Conservation (phyloP, 2,797 vertebrate genomes). For the Pseudochromis fuscus region DNA sequence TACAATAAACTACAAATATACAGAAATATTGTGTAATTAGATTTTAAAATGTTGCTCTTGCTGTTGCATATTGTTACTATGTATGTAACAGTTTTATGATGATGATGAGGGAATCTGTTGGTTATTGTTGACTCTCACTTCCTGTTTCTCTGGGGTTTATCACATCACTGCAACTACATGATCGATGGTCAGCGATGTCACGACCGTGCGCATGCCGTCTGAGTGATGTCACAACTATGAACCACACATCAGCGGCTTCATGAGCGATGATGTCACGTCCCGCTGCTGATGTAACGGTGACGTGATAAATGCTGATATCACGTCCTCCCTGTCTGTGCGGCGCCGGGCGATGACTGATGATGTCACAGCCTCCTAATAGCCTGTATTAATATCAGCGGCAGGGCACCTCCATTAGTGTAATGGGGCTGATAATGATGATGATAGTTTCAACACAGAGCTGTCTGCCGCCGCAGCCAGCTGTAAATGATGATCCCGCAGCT, state of each 20-base stretch:
- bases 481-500: constrained; percentile 69
- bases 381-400: constrained; percentile 80
- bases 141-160: no score
- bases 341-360: constrained; percentile 76
- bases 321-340: constrained; percentile 12
- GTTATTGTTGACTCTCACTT: no score
- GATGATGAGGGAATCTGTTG: no score
- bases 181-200: constrained; percentile 1
- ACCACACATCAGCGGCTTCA: background rate
- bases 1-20: no score
- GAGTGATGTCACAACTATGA: background rate
- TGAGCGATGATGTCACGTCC: constrained; percentile 43
- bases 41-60: no score
- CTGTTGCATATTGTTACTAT: no score
- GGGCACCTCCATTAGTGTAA: constrained; percentile 83
- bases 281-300: constrained; percentile 24
- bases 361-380: constrained; percentile 81
- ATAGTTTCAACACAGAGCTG: constrained; percentile 74
- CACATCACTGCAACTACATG: no score
- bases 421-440: constrained; percentile 85
- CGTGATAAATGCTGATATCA: constrained; percentile 72
- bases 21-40: no score
- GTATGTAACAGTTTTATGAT: no score
- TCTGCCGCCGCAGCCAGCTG: constrained; percentile 57
- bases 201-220: no score